phyloP scores from a whole-genome alignment of 2,888 invertebrate species.

The Lamellibrachia satsuma region DNA sequence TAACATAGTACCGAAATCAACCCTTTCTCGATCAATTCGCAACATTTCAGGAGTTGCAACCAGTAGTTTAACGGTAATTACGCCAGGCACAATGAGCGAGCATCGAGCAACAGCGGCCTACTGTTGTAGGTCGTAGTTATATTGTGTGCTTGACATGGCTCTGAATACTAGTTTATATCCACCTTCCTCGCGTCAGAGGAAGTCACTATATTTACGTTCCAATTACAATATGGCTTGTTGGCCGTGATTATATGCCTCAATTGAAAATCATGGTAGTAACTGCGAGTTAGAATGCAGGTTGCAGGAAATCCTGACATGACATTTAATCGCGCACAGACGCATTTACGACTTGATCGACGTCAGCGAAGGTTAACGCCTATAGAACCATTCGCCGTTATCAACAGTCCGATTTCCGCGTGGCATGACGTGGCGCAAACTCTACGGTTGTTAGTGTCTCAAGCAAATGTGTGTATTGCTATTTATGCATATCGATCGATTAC shows the following conservation, averaged over 20 bases:
- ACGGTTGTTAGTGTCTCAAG: not conserved
- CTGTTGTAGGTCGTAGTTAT: not conserved
- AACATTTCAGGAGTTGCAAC: constrained; percentile 10
- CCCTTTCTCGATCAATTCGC: not conserved
- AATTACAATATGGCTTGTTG: not conserved
- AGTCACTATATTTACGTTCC: constrained; percentile 11
- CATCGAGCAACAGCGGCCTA: not conserved
- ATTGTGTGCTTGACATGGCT: not conserved
- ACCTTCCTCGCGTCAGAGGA: not conserved
- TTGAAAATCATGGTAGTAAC: not conserved
- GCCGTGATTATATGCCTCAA: not conserved
- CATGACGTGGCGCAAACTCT: not conserved
- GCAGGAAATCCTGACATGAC: not conserved
- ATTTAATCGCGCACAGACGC: not conserved
- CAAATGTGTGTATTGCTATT: not conserved
- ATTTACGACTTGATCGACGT: not conserved
- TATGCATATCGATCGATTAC: not conserved
- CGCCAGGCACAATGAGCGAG: not conserved
- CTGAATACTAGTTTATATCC: not conserved
- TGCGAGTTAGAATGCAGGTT: not conserved
- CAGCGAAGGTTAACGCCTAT: not conserved
- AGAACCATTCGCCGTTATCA: not conserved
- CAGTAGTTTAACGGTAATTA: not conserved
- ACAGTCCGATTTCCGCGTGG: not conserved
- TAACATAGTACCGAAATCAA: not conserved